Conservation (phyloP, 2,888 invertebrate genomes). For the Cheilosia pagana region DNA sequence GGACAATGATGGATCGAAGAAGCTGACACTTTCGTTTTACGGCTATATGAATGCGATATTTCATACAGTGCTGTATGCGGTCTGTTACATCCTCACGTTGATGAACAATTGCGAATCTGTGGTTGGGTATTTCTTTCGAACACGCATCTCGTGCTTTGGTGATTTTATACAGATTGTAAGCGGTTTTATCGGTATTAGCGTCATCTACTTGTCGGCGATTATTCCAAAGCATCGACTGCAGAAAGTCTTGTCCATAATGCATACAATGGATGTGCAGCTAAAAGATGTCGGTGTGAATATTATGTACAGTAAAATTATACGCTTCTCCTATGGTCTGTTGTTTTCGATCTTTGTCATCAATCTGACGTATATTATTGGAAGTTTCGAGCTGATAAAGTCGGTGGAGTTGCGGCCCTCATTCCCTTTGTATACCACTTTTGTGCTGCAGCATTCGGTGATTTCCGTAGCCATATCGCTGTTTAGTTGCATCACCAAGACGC, state of each 20-base stretch:
- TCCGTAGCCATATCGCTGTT: conserved; percentile 79
- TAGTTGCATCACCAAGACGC: conserved; percentile 78
- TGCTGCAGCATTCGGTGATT: conserved; percentile 81
- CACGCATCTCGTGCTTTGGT: conserved; percentile 81
- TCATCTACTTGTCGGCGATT: conserved; percentile 80
- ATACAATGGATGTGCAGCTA: conserved; percentile 79
- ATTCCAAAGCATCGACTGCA: conserved; percentile 80
- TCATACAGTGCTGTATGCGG: conserved; percentile 78
- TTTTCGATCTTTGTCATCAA: conserved; percentile 78
- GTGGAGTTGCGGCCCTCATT: conserved; percentile 78
- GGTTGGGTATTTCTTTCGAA: conserved; percentile 82
- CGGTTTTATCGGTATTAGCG: conserved; percentile 81
- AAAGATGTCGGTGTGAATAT: conserved; percentile 80
- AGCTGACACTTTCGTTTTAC: conserved; percentile 78
- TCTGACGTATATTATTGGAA: conserved; percentile 78
- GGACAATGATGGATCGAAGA: conserved; percentile 73
- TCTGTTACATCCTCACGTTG: conserved; percentile 80
- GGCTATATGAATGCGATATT: conserved; percentile 80
- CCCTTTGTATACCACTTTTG: conserved; percentile 80
- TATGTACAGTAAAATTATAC: conserved; percentile 81
- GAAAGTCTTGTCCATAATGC: conserved; percentile 78
- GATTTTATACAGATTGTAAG: conserved; percentile 81
- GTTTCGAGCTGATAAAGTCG: conserved; percentile 79
- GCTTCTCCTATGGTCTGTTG: conserved; percentile 79
- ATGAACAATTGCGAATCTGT: conserved; percentile 81